Percentiles rank a stretch among this genome's conserved stretches.
Conservation (phyloP, 64 coral and sea anemone genomes). For the Porites australiensis region DNA sequence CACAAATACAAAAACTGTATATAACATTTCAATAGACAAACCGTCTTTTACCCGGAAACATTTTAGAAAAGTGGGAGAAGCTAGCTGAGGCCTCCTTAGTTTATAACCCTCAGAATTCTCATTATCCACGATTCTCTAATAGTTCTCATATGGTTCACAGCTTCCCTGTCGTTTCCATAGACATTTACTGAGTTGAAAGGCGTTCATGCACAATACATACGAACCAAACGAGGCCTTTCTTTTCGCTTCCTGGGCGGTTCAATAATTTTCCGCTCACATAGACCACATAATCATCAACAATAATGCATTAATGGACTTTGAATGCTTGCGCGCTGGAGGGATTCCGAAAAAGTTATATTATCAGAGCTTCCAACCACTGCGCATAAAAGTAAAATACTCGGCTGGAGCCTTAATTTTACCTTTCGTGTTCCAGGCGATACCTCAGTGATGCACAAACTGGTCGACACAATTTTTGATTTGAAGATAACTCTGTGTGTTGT, state of each 20-base stretch:
- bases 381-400: too few relatives aligned
- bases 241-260: slow-evolving; percentile 34
- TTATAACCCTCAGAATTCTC: too few relatives aligned
- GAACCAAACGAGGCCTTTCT: slow-evolving; percentile 25
- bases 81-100: too few relatives aligned
- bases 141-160: too few relatives aligned
- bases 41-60: not conserved
- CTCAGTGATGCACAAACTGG: not conserved
- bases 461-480: not conserved
- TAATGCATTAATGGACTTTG: not conserved
- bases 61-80: not conserved
- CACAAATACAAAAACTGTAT: not conserved
- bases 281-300: slow-evolving; percentile 40
- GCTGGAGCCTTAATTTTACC: not conserved
- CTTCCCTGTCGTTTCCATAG: not conserved
- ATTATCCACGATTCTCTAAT: too few relatives aligned
- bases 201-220: not conserved
- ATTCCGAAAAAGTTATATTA: not conserved
- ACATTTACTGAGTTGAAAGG: not conserved
- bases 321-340: not conserved
- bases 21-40: not conserved
- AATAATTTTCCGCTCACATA: slow-evolving; percentile 20
- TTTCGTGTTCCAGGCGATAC: not conserved
- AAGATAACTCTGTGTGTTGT: not conserved
- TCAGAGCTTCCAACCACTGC: too few relatives aligned